Conservation (phyloP, 1,140 invertebrate genomes). For the Psix sp. region DNA sequence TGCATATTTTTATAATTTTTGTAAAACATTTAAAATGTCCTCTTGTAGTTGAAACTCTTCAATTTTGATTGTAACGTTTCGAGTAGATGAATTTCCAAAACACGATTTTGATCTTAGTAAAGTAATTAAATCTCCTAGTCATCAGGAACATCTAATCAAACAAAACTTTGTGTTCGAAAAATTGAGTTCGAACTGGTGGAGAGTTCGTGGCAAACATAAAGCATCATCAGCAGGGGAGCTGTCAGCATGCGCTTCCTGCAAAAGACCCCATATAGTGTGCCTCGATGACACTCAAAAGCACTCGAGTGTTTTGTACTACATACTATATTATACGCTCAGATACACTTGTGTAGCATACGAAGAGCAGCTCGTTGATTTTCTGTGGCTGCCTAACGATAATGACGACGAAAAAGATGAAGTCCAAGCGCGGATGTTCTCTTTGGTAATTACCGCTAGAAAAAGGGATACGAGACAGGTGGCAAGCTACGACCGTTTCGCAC, state of each 20-base stretch:
- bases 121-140: conserved; percentile 4
- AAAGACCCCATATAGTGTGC: conserved; percentile 49
- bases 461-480: conserved; percentile 62
- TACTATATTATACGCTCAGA: conserved; percentile 2
- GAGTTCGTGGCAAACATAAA: conserved; percentile 39
- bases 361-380: conserved; percentile 31
- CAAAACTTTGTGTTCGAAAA: conserved; percentile 2
- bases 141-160: conserved; percentile 13
- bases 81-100: no score
- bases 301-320: conserved; percentile 41
- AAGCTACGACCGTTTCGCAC: conserved; percentile 55
- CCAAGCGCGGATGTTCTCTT: conserved; percentile 52
- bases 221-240: conserved; percentile 53
- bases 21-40: no score
- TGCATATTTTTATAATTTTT: no score
- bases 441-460: conserved; percentile 66
- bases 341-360: conserved; percentile 16
- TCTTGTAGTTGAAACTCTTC: no score
- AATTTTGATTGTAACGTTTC: no score
- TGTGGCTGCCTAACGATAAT: conserved; percentile 47
- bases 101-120: no score
- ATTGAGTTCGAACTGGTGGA: neutral
- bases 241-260: conserved; percentile 49
- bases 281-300: conserved; percentile 55
- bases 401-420: conserved; percentile 56